Percentiles rank a stretch among this genome's conserved stretches.
phyloP scores from a whole-genome alignment of 2,797 vertebrate genomes.

The Galago senegalensis region DNA sequence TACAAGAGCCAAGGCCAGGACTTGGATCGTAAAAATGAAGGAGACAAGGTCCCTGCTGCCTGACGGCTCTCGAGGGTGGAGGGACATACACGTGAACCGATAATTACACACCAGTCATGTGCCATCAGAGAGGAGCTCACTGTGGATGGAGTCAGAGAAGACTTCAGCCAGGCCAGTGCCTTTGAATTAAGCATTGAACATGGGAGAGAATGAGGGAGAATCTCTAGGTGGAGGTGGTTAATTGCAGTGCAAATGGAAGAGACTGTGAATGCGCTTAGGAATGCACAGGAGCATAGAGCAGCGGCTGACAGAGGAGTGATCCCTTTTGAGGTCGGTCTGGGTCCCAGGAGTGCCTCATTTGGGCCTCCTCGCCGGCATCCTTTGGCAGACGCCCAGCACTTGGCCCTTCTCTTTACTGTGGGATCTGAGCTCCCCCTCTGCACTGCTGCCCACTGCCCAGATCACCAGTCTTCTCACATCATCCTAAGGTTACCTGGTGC shows the following conservation, averaged over 20 bases:
- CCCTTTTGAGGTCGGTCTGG: neutral
- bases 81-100: neutral
- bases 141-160: neutral
- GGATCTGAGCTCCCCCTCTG: neutral
- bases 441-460: too few relatives aligned
- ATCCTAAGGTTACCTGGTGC: neutral
- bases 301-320: neutral
- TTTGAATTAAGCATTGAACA: neutral
- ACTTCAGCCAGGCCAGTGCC: neutral
- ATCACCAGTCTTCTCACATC: neutral
- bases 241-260: neutral
- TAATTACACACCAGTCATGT: neutral
- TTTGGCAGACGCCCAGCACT: accelerated
- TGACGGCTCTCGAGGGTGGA: neutral
- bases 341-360: too few relatives aligned
- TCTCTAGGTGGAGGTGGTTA: neutral
- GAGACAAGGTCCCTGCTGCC: neutral
- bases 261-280: neutral
- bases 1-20: neutral
- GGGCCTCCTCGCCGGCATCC: neutral
- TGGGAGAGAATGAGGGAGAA: neutral
- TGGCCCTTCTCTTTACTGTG: neutral
- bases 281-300: neutral
- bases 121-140: neutral
- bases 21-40: neutral